Percentiles rank a stretch among this genome's conserved stretches.
phyloP scores from a whole-genome alignment of 2,797 vertebrate genomes.

The Caiman crocodilus region DNA sequence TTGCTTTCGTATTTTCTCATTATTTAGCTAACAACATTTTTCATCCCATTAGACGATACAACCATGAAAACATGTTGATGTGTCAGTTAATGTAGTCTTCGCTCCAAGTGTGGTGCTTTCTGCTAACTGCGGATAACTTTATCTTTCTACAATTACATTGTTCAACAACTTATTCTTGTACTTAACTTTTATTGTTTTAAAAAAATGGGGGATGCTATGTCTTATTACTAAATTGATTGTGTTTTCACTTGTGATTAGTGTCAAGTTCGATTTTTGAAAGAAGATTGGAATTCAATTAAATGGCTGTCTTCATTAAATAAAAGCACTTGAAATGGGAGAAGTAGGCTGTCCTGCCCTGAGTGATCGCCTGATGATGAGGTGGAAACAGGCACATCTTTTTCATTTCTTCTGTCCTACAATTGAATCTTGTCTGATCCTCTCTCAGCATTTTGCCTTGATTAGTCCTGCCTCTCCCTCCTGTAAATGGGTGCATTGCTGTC shows the following conservation, averaged over 20 bases:
- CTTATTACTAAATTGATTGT: neutral
- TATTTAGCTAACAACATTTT: too few species aligned
- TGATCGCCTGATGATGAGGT: neutral
- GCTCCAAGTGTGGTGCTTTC: too few species aligned
- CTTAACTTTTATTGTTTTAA: neutral
- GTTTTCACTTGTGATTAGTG: neutral
- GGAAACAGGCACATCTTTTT: too few species aligned
- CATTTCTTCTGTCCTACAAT: too few species aligned
- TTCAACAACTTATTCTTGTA: neutral
- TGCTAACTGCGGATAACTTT: too few species aligned
- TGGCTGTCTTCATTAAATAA: neutral
- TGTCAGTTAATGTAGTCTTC: too few species aligned
- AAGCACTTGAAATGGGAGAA: neutral
- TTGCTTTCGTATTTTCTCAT: too few species aligned
- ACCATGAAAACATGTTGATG: too few species aligned
- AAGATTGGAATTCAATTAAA: neutral
- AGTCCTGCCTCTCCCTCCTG: neutral
- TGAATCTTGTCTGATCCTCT: neutral
- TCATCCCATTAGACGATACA: too few species aligned
- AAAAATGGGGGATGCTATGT: neutral
- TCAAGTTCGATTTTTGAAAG: neutral
- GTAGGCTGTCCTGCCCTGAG: neutral
- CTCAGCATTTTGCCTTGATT: neutral
- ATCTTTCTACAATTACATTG: too few species aligned
- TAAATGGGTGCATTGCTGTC: neutral